A percentile compares a stretch with the other conserved stretches of the same genome.
Evolutionary conservation across 2,888 invertebrate species (phyloP).

Genomic region (Hartigia nigra): DNA sequence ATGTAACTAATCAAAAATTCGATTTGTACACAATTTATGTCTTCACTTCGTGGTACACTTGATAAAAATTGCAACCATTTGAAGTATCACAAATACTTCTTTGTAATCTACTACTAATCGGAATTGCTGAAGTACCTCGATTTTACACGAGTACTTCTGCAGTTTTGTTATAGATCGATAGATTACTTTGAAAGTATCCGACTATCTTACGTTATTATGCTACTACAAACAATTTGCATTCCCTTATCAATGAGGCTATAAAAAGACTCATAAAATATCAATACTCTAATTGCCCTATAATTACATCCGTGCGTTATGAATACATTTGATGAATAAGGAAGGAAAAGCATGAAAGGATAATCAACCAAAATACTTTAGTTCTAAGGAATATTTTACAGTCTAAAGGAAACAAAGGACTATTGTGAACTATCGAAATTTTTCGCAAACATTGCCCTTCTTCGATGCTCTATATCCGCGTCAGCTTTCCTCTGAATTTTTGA

Average conservation of each 20-base stretch:
- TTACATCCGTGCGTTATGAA: not conserved
- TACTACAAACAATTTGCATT: not conserved
- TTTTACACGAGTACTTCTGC: not conserved
- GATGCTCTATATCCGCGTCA: not conserved
- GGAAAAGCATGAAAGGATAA: not conserved
- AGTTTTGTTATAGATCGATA: not conserved
- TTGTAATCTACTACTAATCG: not conserved
- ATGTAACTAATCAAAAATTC: not conserved
- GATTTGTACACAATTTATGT: not conserved
- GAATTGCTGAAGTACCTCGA: not conserved
- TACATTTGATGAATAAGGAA: not conserved
- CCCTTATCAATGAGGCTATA: not conserved
- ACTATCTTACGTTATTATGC: not conserved
- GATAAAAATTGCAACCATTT: not conserved
- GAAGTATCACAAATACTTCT: not conserved
- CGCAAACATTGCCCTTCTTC: not conserved
- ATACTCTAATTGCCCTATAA: not conserved
- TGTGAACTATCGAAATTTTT: not conserved
- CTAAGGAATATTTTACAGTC: not conserved
- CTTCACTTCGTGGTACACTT: not conserved
- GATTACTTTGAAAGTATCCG: not conserved
- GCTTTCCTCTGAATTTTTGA: not conserved
- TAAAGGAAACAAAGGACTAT: not conserved
- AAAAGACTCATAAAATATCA: not conserved
- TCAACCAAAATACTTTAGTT: not conserved